Conservation (phyloP, 2,888 invertebrate species). For the Platycnemis pennipes region DNA sequence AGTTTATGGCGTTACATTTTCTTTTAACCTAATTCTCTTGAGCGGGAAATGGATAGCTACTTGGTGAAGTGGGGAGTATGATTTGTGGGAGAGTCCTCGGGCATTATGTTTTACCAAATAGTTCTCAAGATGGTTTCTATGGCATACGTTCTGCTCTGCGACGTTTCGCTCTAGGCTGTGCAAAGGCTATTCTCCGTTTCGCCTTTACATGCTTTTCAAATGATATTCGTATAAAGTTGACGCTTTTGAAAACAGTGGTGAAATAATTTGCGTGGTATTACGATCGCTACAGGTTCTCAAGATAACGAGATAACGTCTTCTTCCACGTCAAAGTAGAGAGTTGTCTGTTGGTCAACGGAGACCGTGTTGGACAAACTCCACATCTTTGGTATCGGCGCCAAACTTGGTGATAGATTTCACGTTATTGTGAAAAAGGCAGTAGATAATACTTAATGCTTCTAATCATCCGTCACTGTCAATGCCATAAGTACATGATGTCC, state of each 20-base stretch:
- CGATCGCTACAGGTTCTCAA: not conserved
- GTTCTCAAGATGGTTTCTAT: too few species aligned
- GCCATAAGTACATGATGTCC: not conserved
- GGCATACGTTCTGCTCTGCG: too few species aligned
- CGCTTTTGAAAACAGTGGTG: not conserved
- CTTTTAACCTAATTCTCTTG: too few species aligned
- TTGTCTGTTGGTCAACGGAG: not conserved
- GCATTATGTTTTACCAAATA: too few species aligned
- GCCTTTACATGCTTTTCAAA: not conserved
- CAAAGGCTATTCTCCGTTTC: not conserved
- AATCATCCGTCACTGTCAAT: constrained; percentile 12
- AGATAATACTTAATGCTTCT: not conserved
- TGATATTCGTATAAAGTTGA: not conserved
- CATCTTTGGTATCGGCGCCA: not conserved
- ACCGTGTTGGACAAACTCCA: not conserved
- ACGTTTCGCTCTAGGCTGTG: too few species aligned
- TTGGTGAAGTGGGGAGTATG: too few species aligned
- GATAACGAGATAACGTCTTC: not conserved
- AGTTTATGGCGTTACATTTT: too few species aligned
- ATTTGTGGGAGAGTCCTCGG: too few species aligned
- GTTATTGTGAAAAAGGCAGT: not conserved
- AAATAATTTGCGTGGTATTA: not conserved
- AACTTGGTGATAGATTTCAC: not conserved
- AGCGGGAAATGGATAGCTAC: too few species aligned
- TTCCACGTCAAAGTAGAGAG: not conserved